These are phyloP conservation scores for Bellardia pandia DNA, from an alignment of 2,888 invertebrate species.

Conservation along the genomic window DNA sequence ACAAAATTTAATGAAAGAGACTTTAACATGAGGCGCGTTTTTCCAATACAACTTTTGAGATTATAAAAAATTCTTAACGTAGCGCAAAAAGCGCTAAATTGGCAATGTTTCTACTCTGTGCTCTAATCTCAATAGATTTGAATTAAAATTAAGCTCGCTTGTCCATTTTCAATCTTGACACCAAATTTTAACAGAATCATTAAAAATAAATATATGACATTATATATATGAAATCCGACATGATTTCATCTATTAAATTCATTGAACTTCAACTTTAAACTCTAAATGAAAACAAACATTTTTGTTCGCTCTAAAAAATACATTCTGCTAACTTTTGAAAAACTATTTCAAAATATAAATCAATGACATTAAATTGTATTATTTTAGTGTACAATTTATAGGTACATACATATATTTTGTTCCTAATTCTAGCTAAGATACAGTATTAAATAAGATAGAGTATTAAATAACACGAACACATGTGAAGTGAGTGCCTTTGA, in stretches of 20 bases:
- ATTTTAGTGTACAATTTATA: not conserved
- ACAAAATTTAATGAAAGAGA: no score
- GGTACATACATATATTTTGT: not conserved
- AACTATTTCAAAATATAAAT: not conserved
- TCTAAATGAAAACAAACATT: conserved; percentile 21
- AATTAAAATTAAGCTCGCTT: no score
- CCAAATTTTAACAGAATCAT: no score
- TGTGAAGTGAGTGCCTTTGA: not conserved
- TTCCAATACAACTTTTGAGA: no score
- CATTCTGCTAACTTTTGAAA: not conserved
- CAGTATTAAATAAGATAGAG: no score
- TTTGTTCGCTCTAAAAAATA: not conserved
- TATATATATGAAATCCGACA: not conserved
- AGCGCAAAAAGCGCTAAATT: no score
- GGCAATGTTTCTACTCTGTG: no score
- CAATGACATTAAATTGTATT: not conserved
- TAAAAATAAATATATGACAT: not conserved
- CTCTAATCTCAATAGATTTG: no score
- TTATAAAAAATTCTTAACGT: no score
- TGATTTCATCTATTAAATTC: not conserved
- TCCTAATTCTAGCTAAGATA: not conserved
- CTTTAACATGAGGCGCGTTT: no score
- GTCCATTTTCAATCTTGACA: no score
- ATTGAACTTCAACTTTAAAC: conserved; percentile 45
- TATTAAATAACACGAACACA: not conserved